These are phyloP conservation scores for Drosophila busckii DNA, from an alignment of 1,140 invertebrate genomes.

Conservation along the genomic window DNA sequence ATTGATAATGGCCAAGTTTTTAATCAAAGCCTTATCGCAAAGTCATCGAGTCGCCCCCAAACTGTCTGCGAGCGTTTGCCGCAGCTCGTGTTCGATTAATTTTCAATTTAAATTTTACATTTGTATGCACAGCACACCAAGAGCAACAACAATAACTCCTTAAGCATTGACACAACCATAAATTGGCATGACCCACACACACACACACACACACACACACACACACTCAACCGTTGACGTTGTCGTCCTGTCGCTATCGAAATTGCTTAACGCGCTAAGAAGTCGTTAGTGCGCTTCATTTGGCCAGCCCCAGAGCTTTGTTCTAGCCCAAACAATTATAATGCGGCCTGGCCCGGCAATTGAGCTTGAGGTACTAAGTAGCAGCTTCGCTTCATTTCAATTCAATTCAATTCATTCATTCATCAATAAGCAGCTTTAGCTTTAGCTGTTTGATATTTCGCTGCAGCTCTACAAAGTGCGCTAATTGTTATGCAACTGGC, in stretches of 20 bases:
- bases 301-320: slow-evolving; percentile 7
- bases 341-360: no score
- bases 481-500: no score
- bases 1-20: slow-evolving; percentile 31
- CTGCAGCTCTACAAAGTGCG: no score
- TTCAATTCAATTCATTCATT: no score
- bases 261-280: slow-evolving; percentile 59
- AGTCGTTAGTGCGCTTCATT: slow-evolving; percentile 15
- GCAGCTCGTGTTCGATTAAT: slow-evolving; percentile 49
- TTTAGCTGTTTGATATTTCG: no score
- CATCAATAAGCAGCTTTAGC: no score
- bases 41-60: slow-evolving; percentile 14
- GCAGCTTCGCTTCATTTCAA: no score
- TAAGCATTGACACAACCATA: slow-evolving; percentile 30
- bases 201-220: not conserved
- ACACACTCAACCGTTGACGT: slow-evolving; percentile 10
- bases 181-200: slow-evolving; percentile 47
- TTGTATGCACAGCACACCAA: slow-evolving; percentile 51
- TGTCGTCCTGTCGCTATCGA: slow-evolving; percentile 51
- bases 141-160: slow-evolving; percentile 8
- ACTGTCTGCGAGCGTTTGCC: not conserved
- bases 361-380: no score
- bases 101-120: slow-evolving; percentile 66
- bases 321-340: no score
- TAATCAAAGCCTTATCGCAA: slow-evolving; percentile 58